Percentiles rank a stretch among this genome's conserved stretches.
These are phyloP conservation scores for Zaprionus ornatus DNA, from an alignment of 1,140 invertebrate genomes.

Conservation along the genomic window DNA sequence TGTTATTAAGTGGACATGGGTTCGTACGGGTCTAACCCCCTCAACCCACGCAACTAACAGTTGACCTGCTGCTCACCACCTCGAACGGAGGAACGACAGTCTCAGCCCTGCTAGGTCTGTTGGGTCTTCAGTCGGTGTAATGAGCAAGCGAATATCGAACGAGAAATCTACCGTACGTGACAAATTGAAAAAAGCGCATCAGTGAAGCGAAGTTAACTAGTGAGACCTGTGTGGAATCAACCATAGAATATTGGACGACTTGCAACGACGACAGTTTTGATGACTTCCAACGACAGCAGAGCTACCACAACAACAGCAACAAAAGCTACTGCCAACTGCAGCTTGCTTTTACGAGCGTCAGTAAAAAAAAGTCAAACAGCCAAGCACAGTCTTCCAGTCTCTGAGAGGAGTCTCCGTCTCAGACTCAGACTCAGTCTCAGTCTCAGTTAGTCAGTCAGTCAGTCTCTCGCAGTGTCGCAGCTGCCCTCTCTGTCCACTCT, in stretches of 20 bases:
- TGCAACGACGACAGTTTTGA: constrained; percentile 62
- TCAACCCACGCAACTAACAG: no score
- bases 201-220: constrained; percentile 82
- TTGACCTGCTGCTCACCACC: no score
- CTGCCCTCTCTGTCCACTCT: constrained; percentile 16
- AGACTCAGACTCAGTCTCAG: neutral
- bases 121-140: constrained; percentile 37
- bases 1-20: constrained; percentile 52
- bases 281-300: constrained; percentile 61
- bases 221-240: constrained; percentile 81
- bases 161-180: constrained; percentile 74
- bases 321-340: constrained; percentile 58
- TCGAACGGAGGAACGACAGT: neutral
- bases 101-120: constrained; percentile 5
- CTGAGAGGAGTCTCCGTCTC: neutral
- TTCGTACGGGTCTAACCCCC: neutral
- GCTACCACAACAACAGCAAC: constrained; percentile 33
- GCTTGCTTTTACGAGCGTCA: constrained; percentile 66
- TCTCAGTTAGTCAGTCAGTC: neutral
- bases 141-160: constrained; percentile 65
- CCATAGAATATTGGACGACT: constrained; percentile 77
- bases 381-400: neutral
- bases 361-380: constrained; percentile 49
- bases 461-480: constrained; percentile 15
- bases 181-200: constrained; percentile 83